These are phyloP conservation scores for Siniperca undulata DNA, from an alignment of 2,797 vertebrate species.

Conservation along the genomic window DNA sequence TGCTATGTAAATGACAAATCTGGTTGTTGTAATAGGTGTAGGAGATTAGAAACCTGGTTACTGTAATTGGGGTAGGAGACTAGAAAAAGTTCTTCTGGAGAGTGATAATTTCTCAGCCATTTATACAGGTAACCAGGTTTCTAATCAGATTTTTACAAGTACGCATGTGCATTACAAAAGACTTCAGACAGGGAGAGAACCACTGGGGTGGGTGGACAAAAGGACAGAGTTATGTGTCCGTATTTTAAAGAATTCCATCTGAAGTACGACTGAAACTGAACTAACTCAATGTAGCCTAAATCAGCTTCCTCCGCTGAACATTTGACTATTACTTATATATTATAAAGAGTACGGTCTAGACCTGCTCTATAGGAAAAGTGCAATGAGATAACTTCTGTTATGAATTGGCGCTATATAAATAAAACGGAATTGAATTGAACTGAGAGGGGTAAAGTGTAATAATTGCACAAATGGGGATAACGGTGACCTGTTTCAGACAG, in stretches of 20 bases:
- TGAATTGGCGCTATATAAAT: too few relatives aligned
- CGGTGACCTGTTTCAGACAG: not conserved
- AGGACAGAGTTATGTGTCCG: not conserved
- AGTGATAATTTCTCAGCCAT: not conserved
- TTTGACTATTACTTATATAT: not conserved
- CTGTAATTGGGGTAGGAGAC: not conserved
- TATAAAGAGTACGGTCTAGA: too few relatives aligned
- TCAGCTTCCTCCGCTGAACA: not conserved
- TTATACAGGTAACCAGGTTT: not conserved
- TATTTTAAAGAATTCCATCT: not conserved
- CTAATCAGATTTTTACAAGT: not conserved
- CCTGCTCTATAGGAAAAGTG: too few relatives aligned
- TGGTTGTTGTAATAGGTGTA: too few relatives aligned
- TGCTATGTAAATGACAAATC: too few relatives aligned
- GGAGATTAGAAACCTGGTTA: too few relatives aligned
- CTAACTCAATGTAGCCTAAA: too few relatives aligned
- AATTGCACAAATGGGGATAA: too few relatives aligned
- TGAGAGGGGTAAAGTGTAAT: too few relatives aligned
- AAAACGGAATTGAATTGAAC: too few relatives aligned
- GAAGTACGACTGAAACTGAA: not conserved
- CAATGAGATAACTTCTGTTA: too few relatives aligned
- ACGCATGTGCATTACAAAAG: not conserved
- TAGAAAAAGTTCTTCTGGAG: not conserved
- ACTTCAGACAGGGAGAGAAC: not conserved
- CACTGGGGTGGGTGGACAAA: not conserved